These are phyloP conservation scores for Urocynchramus pylzowi DNA, from an alignment of 2,113 vertebrate genomes.

Conservation along the genomic window DNA sequence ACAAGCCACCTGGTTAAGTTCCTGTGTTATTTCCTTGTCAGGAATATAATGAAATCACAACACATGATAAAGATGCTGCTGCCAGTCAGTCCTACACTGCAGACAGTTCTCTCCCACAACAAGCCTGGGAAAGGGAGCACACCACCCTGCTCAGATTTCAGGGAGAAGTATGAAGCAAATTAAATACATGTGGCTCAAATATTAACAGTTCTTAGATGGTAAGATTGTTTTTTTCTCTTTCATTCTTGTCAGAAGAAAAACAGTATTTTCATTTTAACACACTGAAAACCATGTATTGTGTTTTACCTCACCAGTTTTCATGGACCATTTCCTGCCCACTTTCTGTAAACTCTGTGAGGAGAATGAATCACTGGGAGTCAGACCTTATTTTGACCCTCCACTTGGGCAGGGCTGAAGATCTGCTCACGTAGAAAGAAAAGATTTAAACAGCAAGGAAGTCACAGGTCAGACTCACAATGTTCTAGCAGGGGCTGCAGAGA, in stretches of 20 bases:
- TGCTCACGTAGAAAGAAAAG: background rate
- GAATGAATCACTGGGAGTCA: background rate
- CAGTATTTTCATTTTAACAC: background rate
- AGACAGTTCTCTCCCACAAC: background rate
- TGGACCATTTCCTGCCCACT: background rate
- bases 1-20: background rate
- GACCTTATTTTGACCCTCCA: background rate
- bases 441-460: background rate
- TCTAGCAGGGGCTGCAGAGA: background rate
- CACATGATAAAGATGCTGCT: background rate
- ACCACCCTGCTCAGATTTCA: background rate
- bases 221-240: background rate
- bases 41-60: background rate
- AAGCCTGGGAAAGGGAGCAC: background rate
- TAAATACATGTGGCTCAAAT: background rate
- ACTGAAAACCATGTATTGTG: background rate
- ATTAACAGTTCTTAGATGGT: background rate
- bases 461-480: background rate
- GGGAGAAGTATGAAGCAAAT: background rate
- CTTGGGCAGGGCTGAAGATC: background rate
- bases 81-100: background rate
- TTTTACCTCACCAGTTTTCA: background rate
- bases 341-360: background rate
- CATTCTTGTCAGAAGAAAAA: background rate
- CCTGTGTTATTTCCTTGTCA: background rate